Evolutionary conservation across 2,888 invertebrate genomes (phyloP), one percentile per base, ranked within the genome.

Genomic region (Bruchidius siliquastri): DNA sequence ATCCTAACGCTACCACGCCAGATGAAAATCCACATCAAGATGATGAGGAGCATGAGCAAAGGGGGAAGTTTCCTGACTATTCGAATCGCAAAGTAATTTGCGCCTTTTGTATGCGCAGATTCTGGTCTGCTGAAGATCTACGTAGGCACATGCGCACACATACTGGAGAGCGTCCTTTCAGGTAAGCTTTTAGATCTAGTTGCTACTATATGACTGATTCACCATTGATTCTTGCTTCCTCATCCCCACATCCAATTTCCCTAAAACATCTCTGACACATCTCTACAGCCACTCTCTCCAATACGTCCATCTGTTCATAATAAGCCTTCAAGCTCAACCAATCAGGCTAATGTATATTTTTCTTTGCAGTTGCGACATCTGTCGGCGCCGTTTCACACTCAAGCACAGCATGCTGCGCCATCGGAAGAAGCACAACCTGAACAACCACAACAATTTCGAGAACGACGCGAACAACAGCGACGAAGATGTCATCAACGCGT

Each of bases 361-460:
- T 49, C 49, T 49, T 49, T 49, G 10, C 49, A 94, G 94, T 75
- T 97, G 97, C 84, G 95, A 96, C 85, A 92, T 96, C 69, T 97
- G 97, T 86, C 88, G 93, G 67, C 90, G 96, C 6, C 91, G 94
- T 77, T 97, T 97, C 87, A 97, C 97, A 0, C 88, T 97, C 70
- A 97, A 97, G 83, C 97, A 97, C 88, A 96, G 96, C 87, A 97
- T 97, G 97, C 89, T 97, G 79, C 91, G 97, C 0, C 97, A 97
- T 85, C 90, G 96, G 80, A 96, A 96, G 88, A 97, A 96, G 86
- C 97, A 97, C 84, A 91, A 90, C 77, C 90, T 91, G 6, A 81
- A 82, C 49, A 49, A 49, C 18, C 49, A 49, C 49, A 71, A 13
- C 10, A 71, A 26, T 13, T 83, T 83, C 71, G 85, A 90, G 68